Conservation (phyloP, 1,140 invertebrate genomes). For the Archivesica marissinica region DNA sequence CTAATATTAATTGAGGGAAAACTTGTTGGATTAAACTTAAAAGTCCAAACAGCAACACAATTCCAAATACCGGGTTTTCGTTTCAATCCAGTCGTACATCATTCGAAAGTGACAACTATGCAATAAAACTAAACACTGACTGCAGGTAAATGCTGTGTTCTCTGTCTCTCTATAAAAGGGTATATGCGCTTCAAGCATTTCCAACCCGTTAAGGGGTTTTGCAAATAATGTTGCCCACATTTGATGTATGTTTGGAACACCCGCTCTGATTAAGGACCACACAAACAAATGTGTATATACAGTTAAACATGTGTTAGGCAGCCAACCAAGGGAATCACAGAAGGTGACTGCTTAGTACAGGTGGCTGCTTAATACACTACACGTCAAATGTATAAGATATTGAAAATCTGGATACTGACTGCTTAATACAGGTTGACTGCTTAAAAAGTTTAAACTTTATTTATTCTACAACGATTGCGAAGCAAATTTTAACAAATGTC, state of each 20-base stretch:
- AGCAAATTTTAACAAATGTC: no score
- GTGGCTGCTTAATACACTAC: no score
- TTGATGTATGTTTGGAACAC: slow-evolving; percentile 30
- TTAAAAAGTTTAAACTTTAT: no score
- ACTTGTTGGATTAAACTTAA: neutral
- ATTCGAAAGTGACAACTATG: slow-evolving; percentile 10
- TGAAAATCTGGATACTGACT: no score
- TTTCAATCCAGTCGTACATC: slow-evolving; percentile 31
- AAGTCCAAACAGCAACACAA: neutral
- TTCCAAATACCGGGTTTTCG: neutral
- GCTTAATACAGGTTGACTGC: no score
- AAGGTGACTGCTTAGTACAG: no score
- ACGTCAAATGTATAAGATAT: no score
- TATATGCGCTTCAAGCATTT: neutral
- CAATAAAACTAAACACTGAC: neutral
- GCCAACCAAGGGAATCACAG: no score
- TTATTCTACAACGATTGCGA: no score
- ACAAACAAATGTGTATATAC: no score
- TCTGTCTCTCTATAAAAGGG: slow-evolving; percentile 6
- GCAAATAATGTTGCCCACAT: neutral
- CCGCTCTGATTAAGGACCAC: slow-evolving; percentile 9
- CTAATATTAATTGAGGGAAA: slow-evolving; percentile 1
- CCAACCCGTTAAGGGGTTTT: slow-evolving; percentile 22
- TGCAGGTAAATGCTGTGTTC: slow-evolving; percentile 12
- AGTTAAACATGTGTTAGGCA: no score